Conservation (phyloP, 2,888 invertebrate species). For the Apoda limacodes region DNA sequence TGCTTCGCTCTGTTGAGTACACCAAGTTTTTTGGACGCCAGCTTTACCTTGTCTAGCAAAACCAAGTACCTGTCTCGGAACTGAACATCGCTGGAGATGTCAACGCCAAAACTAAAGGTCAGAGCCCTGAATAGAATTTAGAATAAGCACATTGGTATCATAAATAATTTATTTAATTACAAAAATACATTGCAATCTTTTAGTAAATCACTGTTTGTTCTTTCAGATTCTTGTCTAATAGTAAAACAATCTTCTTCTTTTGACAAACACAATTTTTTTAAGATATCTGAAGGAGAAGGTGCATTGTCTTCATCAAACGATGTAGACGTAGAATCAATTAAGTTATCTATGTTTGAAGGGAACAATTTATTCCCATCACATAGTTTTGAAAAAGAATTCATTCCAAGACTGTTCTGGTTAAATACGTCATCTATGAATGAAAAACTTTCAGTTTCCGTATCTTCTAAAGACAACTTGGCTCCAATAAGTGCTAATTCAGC, state of each 20-base stretch:
- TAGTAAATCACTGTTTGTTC: neutral
- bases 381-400: too few species aligned
- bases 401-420: constrained; percentile 22
- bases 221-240: too few species aligned
- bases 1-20: too few species aligned
- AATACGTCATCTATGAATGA: constrained; percentile 40
- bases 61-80: too few species aligned
- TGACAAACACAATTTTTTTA: constrained; percentile 72
- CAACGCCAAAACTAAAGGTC: constrained; percentile 33
- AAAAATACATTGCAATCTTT: constrained; percentile 3
- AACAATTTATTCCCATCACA: too few species aligned
- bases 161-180: constrained; percentile 1
- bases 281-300: constrained; percentile 74
- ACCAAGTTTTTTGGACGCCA: too few species aligned
- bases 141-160: constrained; percentile 9
- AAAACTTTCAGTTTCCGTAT: constrained; percentile 58
- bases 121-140: constrained; percentile 26
- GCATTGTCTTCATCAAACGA: constrained; percentile 48
- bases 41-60: too few species aligned
- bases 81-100: too few species aligned
- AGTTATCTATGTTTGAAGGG: constrained; percentile 38
- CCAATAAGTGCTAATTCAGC: constrained; percentile 56
- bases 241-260: too few species aligned
- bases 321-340: neutral
- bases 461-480: constrained; percentile 56